Evolutionary conservation across 2,797 vertebrate genomes (phyloP).

Genomic region (Typhlichthys subterraneus): DNA sequence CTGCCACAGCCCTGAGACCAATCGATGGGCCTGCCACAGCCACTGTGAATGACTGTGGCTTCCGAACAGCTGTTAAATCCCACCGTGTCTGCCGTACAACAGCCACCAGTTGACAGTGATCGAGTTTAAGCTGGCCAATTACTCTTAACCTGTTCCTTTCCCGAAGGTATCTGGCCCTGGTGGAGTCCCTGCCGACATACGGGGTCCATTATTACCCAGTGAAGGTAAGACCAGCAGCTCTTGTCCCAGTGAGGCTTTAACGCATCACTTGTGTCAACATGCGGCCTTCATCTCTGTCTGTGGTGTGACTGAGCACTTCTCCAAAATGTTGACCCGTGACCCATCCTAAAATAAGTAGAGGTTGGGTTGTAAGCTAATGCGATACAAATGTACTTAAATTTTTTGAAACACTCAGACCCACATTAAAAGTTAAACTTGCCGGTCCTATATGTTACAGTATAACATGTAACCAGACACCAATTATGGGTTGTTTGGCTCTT

Average conservation of each 20-base stretch:
- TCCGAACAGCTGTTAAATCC: slow-evolving; percentile 48
- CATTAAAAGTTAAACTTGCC: too few species aligned
- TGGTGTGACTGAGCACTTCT: too few species aligned
- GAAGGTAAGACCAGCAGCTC: slow-evolving; percentile 83
- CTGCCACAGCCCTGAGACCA: slow-evolving; percentile 55
- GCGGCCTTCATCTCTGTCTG: slow-evolving; percentile 7
- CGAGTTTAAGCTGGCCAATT: slow-evolving; percentile 41
- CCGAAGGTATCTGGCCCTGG: slow-evolving; percentile 92
- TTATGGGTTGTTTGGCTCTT: too few species aligned
- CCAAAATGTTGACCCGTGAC: too few species aligned
- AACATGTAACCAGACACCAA: too few species aligned
- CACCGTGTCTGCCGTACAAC: slow-evolving; percentile 39
- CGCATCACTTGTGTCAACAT: slow-evolving; percentile 20
- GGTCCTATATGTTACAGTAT: too few species aligned
- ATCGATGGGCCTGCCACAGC: slow-evolving; percentile 54
- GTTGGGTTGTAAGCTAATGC: too few species aligned
- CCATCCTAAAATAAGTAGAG: too few species aligned
- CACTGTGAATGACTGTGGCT: slow-evolving; percentile 52
- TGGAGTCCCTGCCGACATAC: slow-evolving; percentile 93
- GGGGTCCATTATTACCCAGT: slow-evolving; percentile 98
- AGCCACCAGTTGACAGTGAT: slow-evolving; percentile 50
- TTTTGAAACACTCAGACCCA: too few species aligned
- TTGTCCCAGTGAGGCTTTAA: slow-evolving; percentile 37
- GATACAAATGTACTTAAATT: too few species aligned
- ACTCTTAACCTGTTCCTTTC: slow-evolving; percentile 46